Evolutionary conservation across 2,888 invertebrate species (phyloP), one percentile per base, ranked within the genome.

Genomic region (Cheilosia grossa): DNA sequence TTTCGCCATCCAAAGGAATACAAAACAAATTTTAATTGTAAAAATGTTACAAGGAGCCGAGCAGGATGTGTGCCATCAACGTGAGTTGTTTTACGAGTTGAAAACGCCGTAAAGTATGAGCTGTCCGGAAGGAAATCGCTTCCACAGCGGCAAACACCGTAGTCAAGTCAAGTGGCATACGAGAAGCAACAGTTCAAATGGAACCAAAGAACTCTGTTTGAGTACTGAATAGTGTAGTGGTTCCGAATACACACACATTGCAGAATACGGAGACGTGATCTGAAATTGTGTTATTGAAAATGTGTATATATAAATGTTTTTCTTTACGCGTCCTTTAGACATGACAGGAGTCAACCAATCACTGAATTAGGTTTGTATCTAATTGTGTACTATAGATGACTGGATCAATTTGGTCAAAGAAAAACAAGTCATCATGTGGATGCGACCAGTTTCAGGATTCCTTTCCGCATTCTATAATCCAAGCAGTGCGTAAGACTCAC

Each of bases 31-130:
- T 49, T 13, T 6, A 64, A 56, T 37, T 47, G 24, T 54, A 64
- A 64, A 64, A 73, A 56, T 30, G n/a, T 33, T 63, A 42, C 53
- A 40, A 61, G 61, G 51, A 30, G 13, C 37, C 37, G 13, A 37
- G 51, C 40, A 58, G 64, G 47, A 56, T 64, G 13, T 37, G 17
- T 17, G 37, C 73, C 47, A 73, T 73, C 73, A 73, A 49, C 74
- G 40, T 56, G 74, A 74, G 58, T 74, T 74, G 74, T 74, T 74
- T 74, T 74, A 74, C 64, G 74, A 74, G 64, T 74, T 58, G 56
- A 58, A 66, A 74, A 47, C 54, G 33, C 64, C 40, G 49, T 74
- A 74, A 74, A 74, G 49, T 66, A 74, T 64, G 58, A 74, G 73
- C 47, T 33, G 37, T 2, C 13, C 44, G 7, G 33, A 33, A 51